A percentile compares a stretch with the other conserved stretches of the same genome.
Evolutionary conservation across 2,797 vertebrate species (phyloP).

Genomic region (Pteronotus mesoamericanus): DNA sequence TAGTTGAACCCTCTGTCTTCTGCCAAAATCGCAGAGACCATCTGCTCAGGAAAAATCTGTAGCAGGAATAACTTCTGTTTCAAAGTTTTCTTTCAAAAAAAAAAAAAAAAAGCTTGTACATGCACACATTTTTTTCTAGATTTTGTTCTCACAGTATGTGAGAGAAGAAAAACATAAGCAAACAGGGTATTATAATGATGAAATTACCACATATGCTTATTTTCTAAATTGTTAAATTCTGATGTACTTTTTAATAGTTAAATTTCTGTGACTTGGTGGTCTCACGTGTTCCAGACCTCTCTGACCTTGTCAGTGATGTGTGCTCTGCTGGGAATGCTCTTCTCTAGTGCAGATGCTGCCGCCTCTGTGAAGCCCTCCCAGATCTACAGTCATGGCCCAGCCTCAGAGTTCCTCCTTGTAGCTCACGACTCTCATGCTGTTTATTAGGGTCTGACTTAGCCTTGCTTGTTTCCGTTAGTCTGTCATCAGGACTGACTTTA

Average conservation of each 20-base stretch:
- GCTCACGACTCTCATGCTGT: neutral
- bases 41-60: neutral
- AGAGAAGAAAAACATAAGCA: neutral
- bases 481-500: neutral
- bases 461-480: neutral
- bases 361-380: neutral
- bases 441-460: neutral
- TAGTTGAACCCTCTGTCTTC: neutral
- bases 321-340: neutral
- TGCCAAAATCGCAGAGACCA: neutral
- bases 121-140: neutral
- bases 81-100: neutral
- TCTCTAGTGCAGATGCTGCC: fast-evolving
- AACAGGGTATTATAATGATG: neutral
- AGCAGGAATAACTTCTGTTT: conserved; percentile 11
- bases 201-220: neutral
- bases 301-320: neutral
- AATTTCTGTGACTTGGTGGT: neutral
- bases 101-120: neutral
- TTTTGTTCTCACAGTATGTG: neutral
- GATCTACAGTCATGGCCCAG: fast-evolving
- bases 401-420: neutral
- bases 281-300: neutral
- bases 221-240: neutral
- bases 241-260: neutral